Percentiles rank a stretch among this genome's conserved stretches.
phyloP scores from a whole-genome alignment of 2,113 vertebrate species.

The Paracanthobrama guichenoti region DNA sequence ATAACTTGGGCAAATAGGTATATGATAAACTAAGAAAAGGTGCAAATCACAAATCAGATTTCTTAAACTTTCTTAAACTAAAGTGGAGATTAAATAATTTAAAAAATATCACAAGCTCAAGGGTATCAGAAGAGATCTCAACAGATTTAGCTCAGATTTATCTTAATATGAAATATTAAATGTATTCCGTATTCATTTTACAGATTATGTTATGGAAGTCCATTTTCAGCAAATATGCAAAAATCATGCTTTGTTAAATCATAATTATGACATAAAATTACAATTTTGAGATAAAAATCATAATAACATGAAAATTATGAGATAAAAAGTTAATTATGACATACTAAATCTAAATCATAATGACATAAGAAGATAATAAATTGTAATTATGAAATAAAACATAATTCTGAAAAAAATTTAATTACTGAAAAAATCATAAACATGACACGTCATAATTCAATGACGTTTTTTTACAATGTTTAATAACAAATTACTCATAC shows the following conservation, averaged over 20 bases:
- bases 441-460: too few species aligned
- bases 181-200: not conserved
- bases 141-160: not conserved
- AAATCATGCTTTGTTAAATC: too few species aligned
- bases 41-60: not conserved
- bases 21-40: slow-evolving; percentile 29
- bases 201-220: not conserved
- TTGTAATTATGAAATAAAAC: not conserved
- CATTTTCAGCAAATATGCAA: not conserved
- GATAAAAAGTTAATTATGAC: not conserved
- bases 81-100: not conserved
- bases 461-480: too few species aligned
- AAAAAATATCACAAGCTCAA: not conserved
- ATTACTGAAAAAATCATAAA: too few species aligned
- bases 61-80: not conserved
- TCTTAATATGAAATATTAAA: not conserved
- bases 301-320: not conserved
- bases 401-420: not conserved
- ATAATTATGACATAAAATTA: not conserved
- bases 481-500: not conserved
- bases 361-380: too few species aligned
- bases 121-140: not conserved
- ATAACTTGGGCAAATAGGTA: slow-evolving; percentile 30
- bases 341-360: not conserved
- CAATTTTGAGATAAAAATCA: not conserved